phyloP scores from a whole-genome alignment of 2,113 vertebrate species.

The Psilopsiagon aymara region DNA sequence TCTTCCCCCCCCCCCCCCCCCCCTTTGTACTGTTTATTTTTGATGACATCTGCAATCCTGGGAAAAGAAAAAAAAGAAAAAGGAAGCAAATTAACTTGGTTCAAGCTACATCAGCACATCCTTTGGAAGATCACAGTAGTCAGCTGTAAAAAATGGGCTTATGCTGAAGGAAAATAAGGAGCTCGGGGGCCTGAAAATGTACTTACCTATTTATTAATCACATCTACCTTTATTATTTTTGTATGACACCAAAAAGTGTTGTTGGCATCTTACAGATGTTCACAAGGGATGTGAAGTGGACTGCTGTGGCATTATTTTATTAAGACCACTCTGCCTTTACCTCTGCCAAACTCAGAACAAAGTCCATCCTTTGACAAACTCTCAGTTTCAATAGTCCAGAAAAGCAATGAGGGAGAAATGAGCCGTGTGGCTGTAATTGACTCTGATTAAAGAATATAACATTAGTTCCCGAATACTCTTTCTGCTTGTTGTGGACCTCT shows the following conservation, averaged over 20 bases:
- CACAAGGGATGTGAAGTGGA: not conserved
- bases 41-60: slow-evolving; percentile 70
- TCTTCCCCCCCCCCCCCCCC: not conserved
- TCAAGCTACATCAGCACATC: slow-evolving; percentile 75
- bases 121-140: slow-evolving; percentile 70
- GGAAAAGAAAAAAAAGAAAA: slow-evolving; percentile 7
- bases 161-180: slow-evolving; percentile 62
- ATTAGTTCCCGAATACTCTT: not conserved
- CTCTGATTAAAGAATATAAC: not conserved
- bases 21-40: slow-evolving; percentile 61
- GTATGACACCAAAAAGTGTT: not conserved
- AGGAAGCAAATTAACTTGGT: slow-evolving; percentile 72
- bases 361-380: not conserved
- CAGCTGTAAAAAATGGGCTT: slow-evolving; percentile 73
- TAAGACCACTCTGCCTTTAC: not conserved
- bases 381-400: not conserved
- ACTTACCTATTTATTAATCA: slow-evolving; percentile 65
- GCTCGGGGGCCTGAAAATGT: slow-evolving; percentile 61
- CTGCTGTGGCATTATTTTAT: not conserved
- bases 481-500: not conserved
- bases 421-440: not conserved
- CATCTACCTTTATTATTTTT: slow-evolving; percentile 61
- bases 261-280: not conserved
- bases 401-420: not conserved
- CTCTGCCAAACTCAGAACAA: not conserved